phyloP scores from a whole-genome alignment of 2,888 invertebrate genomes.

The Megastigmus dorsalis region DNA sequence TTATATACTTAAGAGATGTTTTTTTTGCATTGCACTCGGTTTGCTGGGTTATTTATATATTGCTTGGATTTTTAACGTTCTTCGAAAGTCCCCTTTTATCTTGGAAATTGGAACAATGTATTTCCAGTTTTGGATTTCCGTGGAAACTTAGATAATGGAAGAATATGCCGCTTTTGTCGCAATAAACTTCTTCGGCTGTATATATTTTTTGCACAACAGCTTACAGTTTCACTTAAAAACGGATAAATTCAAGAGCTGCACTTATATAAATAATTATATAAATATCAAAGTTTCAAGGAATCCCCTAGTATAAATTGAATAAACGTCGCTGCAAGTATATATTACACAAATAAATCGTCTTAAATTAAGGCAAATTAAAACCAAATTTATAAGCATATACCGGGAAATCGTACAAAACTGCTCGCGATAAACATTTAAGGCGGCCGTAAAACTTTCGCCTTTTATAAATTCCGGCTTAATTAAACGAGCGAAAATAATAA shows the following conservation, averaged over 20 bases:
- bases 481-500: conserved; percentile 23
- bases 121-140: neutral
- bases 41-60: conserved; percentile 30
- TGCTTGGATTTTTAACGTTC: conserved; percentile 20
- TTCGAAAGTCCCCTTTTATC: neutral
- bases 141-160: too few species aligned
- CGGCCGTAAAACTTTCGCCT: neutral
- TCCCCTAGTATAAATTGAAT: neutral
- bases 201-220: too few species aligned
- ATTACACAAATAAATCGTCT: neutral
- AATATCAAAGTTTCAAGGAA: too few species aligned
- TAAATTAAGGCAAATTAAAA: conserved; percentile 13
- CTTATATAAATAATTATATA: too few species aligned
- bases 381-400: neutral
- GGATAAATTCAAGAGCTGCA: too few species aligned
- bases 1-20: conserved; percentile 22
- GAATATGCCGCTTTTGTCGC: too few species aligned
- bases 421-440: conserved; percentile 1
- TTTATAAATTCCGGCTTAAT: conserved; percentile 28
- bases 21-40: conserved; percentile 21
- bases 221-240: too few species aligned
- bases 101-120: conserved; percentile 21
- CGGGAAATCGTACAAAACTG: neutral
- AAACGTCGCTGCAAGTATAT: neutral
- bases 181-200: too few species aligned